Base-by-base conservation (phyloP, 2,113 vertebrate species). In the Neotoma lepida region DNA sequence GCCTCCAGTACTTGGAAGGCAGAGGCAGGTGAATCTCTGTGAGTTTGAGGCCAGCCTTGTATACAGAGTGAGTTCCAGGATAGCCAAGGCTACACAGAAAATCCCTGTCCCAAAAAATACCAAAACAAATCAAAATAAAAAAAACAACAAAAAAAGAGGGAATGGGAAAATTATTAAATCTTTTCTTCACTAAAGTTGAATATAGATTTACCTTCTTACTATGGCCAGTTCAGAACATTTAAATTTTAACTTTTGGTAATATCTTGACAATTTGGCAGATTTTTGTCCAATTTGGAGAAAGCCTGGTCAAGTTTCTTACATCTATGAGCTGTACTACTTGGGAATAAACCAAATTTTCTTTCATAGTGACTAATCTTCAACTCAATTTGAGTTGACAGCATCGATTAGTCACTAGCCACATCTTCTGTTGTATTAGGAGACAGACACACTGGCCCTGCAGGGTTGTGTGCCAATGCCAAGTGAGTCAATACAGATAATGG, bases 331-430 rank as follows among this genome's bases (percentile, higher is more conserved):
- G 6, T 30, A 66, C 7, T 86, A 82, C 41, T 93, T 91, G 44
- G 56, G 44, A n/a, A n/a, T 64, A 44, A 86, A n/a, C 76, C n/a
- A 56, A 35, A 20, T 86, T 94, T 90, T 85, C 84, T 88, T 89
- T 33, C 33, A 2, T 18, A 61, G 44, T 95, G 68, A 89, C 41
- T 89, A 64, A 91, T 86, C 7, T 81, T 66, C 61, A 91, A 86
- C 33, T 44, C 41, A 3, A 9, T 90, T 24, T 74, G 77, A 80
- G 20, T 17, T 86, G 77, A 80, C 2, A 63, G n/a, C 24, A 61
- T 5, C 30, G 41, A 80, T 84, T 80, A 58, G 12, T 71, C 77
- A 73, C 4, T 33, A 5, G 30, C 39, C 33, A 15, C 2, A 0
- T 46, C 33, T 88, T 78, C 46, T 0, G 1, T 15, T 49, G 39